phyloP scores from a whole-genome alignment of 2,888 invertebrate species.

The Nycteola revayana region DNA sequence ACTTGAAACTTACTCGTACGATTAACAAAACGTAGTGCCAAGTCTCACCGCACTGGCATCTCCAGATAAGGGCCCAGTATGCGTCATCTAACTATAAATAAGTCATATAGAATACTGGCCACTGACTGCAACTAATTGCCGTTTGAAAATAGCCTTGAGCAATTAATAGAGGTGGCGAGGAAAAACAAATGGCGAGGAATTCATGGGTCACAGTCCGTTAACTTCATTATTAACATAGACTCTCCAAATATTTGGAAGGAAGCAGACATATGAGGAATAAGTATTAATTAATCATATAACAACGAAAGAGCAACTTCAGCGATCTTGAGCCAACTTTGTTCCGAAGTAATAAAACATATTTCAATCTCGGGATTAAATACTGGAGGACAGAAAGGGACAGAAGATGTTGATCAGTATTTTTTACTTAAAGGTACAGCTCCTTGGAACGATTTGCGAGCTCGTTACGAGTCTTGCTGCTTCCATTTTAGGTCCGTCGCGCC shows the following conservation, averaged over 20 bases:
- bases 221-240: slow-evolving; percentile 15
- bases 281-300: slow-evolving; percentile 18
- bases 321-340: slow-evolving; percentile 8
- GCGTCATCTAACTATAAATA: slow-evolving; percentile 51
- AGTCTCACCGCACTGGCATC: slow-evolving; percentile 28
- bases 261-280: slow-evolving; percentile 4
- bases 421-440: slow-evolving; percentile 40
- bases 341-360: too few relatives aligned
- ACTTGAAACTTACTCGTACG: slow-evolving; percentile 51
- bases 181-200: slow-evolving; percentile 21
- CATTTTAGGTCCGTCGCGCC: slow-evolving; percentile 58
- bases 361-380: too few relatives aligned
- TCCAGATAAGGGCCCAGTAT: slow-evolving; percentile 48
- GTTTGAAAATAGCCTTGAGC: slow-evolving; percentile 40
- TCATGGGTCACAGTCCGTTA: slow-evolving; percentile 24
- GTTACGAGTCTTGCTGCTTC: slow-evolving; percentile 55
- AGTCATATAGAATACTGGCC: slow-evolving; percentile 38
- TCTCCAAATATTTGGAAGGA: slow-evolving; percentile 15
- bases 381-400: slow-evolving; percentile 18
- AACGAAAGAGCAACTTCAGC: slow-evolving; percentile 2
- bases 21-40: slow-evolving; percentile 33
- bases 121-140: slow-evolving; percentile 35
- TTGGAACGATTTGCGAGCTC: slow-evolving; percentile 44
- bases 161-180: slow-evolving; percentile 27
- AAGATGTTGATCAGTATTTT: slow-evolving; percentile 26